Evolutionary conservation across 23 tunicate species (phyloP).

Genomic region (Trididemnum miniatum): DNA sequence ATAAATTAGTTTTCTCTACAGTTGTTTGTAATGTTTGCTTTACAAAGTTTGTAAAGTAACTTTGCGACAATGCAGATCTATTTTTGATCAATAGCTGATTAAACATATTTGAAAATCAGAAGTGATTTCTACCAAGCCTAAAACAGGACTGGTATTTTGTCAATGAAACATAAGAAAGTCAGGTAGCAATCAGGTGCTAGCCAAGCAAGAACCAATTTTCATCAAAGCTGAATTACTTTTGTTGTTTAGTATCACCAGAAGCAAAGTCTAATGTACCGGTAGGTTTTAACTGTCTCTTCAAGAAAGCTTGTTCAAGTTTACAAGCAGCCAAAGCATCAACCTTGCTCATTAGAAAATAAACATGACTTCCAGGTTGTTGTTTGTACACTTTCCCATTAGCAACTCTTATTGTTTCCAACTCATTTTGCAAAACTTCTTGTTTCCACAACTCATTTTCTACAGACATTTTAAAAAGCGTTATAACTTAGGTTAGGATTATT

Average conservation of each 20-base stretch:
- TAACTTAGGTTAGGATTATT: no score
- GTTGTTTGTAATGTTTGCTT: neutral
- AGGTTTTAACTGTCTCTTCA: conserved; percentile 23
- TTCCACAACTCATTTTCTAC: conserved; percentile 11
- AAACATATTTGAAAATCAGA: no score
- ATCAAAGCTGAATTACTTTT: no score
- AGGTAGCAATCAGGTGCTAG: no score
- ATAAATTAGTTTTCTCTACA: neutral
- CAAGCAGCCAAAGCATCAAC: conserved; percentile 39
- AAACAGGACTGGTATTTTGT: no score
- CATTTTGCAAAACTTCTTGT: conserved; percentile 54
- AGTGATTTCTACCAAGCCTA: no score
- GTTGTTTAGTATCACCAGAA: no score
- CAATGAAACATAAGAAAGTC: no score
- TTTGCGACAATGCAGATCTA: conserved; percentile 3
- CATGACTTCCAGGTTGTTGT: conserved; percentile 73
- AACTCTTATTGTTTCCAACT: conserved; percentile 50
- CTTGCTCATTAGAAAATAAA: conserved; percentile 45
- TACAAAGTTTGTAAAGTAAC: neutral
- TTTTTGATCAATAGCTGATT: conserved; percentile 31
- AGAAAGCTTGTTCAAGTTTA: conserved; percentile 25
- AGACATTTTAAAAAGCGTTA: conserved; percentile 31
- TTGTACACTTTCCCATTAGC: conserved; percentile 43
- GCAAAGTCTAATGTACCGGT: no score
- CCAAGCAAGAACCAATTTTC: no score